Base-by-base conservation (phyloP, 2,797 vertebrate species). In the Antrozous pallidus region DNA sequence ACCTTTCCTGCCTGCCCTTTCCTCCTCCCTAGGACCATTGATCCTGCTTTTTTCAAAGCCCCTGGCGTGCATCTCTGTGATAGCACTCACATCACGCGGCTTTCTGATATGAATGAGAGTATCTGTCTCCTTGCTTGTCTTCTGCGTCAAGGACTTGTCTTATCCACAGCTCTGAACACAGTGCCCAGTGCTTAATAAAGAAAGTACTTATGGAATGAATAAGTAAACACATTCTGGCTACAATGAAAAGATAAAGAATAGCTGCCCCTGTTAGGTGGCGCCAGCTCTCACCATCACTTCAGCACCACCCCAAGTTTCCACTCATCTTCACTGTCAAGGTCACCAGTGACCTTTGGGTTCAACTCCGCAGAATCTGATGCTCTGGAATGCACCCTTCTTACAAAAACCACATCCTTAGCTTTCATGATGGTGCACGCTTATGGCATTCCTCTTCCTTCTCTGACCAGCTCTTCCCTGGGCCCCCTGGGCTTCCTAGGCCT, bases 1-100 rank as follows among this genome's bases (percentile, higher is more conserved):
- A 22, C 77, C 33, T 67, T 24, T 49, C 79, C 80, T 83, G 70
- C 73, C 42, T 22, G 5, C 9, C 17, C 40, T n/a, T 7, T 1
- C 14, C 42, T 24, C 6, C 7, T 36, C 65, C 61, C 22, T 24
- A 5, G 17, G 8, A 38, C 4, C 49, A 17, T 22, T 20, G 56
- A 31, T 11, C 45, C 71, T 1, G 8, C 47, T 5, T 28, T 28
- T 65, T 40, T 73, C 90, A 58, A 73, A 81, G 49, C 6, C 28
- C 1, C 40, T 9, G 3, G 2, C 1, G 0, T 16, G 40, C 26
- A 9, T 73, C 28, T 36, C 91, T 31, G 0, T 26, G 2, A 14
- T 1, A 67, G 31, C 7, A 2, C 42, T 82, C 42, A 17, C n/a
- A 5, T 31, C 28, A 20, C 13, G 26, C 17, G 5, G 14, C 13